Evolutionary conservation across 2,113 vertebrate species (phyloP).

Genomic region (Alligator mississippiensis): DNA sequence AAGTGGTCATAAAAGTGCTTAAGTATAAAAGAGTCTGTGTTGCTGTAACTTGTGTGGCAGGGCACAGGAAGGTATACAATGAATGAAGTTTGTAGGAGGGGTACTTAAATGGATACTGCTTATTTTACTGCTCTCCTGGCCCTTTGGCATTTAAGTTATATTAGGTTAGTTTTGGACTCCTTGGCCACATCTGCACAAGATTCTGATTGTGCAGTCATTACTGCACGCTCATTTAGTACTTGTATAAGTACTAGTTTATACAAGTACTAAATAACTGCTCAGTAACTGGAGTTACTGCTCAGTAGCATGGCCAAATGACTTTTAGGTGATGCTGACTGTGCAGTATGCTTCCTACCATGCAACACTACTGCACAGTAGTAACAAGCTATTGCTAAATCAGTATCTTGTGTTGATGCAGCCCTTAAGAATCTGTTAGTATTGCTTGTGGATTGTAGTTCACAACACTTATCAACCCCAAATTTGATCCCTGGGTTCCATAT

Average conservation of each 20-base stretch:
- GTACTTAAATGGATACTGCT: not conserved
- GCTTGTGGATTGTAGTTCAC: not conserved
- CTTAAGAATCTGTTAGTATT: no score
- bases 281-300: no score
- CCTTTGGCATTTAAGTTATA: not conserved
- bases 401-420: no score
- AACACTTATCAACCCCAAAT: not conserved
- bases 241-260: no score
- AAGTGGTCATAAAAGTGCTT: not conserved
- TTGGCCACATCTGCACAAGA: not conserved
- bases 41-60: not conserved
- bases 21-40: not conserved
- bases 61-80: not conserved
- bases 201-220: no score
- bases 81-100: not conserved
- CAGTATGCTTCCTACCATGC: no score
- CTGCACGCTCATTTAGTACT: no score
- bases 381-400: no score
- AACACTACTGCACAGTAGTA: no score
- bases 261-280: no score
- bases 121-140: not conserved
- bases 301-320: no score
- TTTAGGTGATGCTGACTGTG: no score
- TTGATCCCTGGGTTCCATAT: not conserved
- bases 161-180: not conserved